These are phyloP conservation scores for Epizoanthus fatuus DNA, from an alignment of 92 coral and sea anemone species.

Conservation along the genomic window DNA sequence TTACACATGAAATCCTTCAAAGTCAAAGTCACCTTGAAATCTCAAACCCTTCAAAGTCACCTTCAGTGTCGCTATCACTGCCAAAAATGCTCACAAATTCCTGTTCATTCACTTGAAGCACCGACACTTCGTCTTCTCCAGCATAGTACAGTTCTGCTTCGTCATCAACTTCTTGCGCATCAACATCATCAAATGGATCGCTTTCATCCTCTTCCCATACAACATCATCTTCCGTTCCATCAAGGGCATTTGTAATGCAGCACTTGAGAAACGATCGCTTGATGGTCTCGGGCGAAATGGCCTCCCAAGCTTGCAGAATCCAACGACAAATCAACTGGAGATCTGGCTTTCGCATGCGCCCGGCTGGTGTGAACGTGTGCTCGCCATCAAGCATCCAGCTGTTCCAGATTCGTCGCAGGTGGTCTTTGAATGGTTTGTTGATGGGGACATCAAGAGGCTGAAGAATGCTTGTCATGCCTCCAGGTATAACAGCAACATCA, in stretches of 20 bases:
- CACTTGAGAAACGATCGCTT: conserved; percentile 35
- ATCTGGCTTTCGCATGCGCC: conserved; percentile 19
- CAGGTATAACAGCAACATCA: conserved; percentile 34
- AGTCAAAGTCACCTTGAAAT: too few species aligned
- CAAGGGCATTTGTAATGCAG: conserved; percentile 37
- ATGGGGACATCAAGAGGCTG: conserved; percentile 59
- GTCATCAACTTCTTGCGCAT: too few species aligned
- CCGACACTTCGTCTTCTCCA: too few species aligned
- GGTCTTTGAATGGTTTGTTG: conserved; percentile 55
- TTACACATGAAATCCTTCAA: too few species aligned
- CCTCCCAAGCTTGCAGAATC: conserved; percentile 23
- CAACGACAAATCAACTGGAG: conserved; percentile 33
- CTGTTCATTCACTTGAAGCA: too few species aligned
- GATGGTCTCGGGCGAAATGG: conserved; percentile 27
- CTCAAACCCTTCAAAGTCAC: too few species aligned
- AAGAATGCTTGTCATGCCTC: conserved; percentile 58
- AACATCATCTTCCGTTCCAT: conserved; percentile 11
- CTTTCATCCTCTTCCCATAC: conserved; percentile 23
- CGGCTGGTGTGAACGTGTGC: conserved; percentile 41
- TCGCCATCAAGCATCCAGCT: conserved; percentile 32
- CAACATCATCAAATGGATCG: not conserved
- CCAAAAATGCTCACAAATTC: too few species aligned
- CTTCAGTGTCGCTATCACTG: too few species aligned
- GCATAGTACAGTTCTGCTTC: too few species aligned
- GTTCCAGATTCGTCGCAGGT: conserved; percentile 14